A percentile compares a stretch with the other conserved stretches of the same genome.
phyloP scores from a whole-genome alignment of 2,888 invertebrate species.

The Hirtodrosophila duncani region DNA sequence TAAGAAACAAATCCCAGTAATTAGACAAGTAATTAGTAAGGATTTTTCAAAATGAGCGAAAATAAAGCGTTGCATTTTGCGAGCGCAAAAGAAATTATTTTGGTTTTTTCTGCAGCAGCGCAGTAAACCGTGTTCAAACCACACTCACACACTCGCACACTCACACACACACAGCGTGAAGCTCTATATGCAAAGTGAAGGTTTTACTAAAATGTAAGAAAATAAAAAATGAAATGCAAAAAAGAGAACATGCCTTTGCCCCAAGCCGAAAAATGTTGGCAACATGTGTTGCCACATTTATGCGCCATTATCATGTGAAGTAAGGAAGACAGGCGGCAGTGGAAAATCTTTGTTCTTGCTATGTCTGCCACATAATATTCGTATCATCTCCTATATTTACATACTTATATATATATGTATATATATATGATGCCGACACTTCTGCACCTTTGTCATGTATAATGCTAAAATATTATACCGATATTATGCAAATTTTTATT shows the following conservation, averaged over 20 bases:
- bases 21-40: conserved; percentile 72
- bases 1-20: conserved; percentile 57
- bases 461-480: conserved; percentile 75
- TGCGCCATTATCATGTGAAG: neutral
- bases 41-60: conserved; percentile 49
- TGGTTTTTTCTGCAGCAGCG: conserved; percentile 2
- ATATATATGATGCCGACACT: too few relatives aligned
- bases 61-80: too few relatives aligned
- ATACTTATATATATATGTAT: too few relatives aligned
- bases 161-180: too few relatives aligned
- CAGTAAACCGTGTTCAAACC: too few relatives aligned
- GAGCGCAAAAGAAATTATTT: conserved; percentile 43
- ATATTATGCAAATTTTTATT: conserved; percentile 76
- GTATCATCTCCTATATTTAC: too few relatives aligned
- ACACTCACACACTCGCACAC: too few relatives aligned
- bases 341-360: conserved; percentile 17
- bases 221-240: neutral
- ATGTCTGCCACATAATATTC: conserved; percentile 45
- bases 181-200: too few relatives aligned
- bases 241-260: conserved; percentile 18
- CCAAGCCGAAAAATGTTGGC: conserved; percentile 26
- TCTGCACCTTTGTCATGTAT: conserved; percentile 63
- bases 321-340: conserved; percentile 6
- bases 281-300: conserved; percentile 60
- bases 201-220: neutral